Evolutionary conservation across 2,113 vertebrate species (phyloP), one percentile per base, ranked within the genome.

Genomic region (Pholis gunnellus): DNA sequence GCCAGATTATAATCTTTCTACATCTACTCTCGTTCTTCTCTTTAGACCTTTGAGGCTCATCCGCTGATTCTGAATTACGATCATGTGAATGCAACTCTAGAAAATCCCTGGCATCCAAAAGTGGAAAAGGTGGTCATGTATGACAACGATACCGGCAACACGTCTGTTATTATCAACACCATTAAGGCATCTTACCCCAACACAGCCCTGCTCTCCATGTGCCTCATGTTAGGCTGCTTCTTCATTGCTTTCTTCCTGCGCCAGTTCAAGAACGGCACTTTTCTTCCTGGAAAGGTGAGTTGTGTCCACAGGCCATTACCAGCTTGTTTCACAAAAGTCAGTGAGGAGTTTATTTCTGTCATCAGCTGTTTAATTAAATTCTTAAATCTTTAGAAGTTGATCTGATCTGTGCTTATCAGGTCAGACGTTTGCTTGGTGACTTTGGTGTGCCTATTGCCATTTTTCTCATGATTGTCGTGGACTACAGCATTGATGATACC

Each of bases 381-480:
- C 50, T 29, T 9, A 14, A 14, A 42, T 34, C 8, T 59, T n/a
- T 40, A 14, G 54, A 40, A 3, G 7, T 44, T 73, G 7, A 54
- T 27, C 0, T 69, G 9, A 46, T 77, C 13, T 87, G 18, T 82
- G 22, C 48, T 78, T 13, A 50, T 4, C 87, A 99, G 98, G 75
- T 95, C 61, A 96, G 98, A 13, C 97, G 98, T n/a, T 76, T 99
- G 91, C 94, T 99, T 0, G 98, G 98, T 18, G 98, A 99, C 87
- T 99, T 99, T 0, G 98, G 98, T 9, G 98, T 99, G 20, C 98
- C 98, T 57, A 99, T 99, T 38, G 96, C 98, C 78, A 97, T 99
- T 91, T 96, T 99, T 80, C 77, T 98, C 83, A 99, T 99, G 98
- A 83, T 97, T 0, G 25, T 96, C 6, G 83, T 93, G 0, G 97